phyloP scores from a whole-genome alignment of 2,113 vertebrate genomes.

The Ellobius talpinus region DNA sequence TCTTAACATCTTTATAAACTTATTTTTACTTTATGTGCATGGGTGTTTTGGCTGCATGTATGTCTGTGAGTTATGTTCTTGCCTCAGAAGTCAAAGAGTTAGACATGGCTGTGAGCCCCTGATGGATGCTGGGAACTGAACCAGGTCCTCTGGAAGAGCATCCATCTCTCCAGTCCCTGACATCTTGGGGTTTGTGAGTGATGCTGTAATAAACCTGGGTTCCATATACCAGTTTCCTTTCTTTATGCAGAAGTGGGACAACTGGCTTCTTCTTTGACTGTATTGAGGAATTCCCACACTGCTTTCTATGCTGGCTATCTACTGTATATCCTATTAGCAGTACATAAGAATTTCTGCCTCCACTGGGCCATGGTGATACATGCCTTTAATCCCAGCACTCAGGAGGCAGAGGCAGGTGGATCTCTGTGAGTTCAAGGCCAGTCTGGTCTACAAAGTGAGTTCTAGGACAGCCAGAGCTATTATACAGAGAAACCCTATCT shows the following conservation, averaged over 20 bases:
- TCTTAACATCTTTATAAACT: neutral
- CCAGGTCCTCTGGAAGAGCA: neutral
- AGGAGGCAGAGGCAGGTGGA: neutral
- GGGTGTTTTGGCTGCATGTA: no score
- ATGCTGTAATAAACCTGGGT: neutral
- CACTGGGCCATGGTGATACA: neutral
- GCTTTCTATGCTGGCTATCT: neutral
- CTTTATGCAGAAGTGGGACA: neutral
- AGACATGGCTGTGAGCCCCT: neutral
- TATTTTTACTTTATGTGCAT: neutral
- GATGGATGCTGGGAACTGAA: neutral
- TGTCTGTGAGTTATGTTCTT: neutral
- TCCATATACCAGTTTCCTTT: neutral
- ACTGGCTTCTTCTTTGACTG: neutral
- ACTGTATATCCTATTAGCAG: neutral
- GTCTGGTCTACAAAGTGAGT: neutral
- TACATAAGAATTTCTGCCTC: neutral
- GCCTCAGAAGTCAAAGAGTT: neutral
- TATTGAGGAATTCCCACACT: neutral
- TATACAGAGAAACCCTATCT: no score
- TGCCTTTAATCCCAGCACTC: no score
- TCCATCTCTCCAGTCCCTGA: neutral
- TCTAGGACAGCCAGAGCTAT: neutral
- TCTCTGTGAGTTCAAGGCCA: neutral
- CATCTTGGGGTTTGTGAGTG: neutral